phyloP scores from a whole-genome alignment of 1,140 invertebrate genomes.

The Plectrocnemia conspersa region DNA sequence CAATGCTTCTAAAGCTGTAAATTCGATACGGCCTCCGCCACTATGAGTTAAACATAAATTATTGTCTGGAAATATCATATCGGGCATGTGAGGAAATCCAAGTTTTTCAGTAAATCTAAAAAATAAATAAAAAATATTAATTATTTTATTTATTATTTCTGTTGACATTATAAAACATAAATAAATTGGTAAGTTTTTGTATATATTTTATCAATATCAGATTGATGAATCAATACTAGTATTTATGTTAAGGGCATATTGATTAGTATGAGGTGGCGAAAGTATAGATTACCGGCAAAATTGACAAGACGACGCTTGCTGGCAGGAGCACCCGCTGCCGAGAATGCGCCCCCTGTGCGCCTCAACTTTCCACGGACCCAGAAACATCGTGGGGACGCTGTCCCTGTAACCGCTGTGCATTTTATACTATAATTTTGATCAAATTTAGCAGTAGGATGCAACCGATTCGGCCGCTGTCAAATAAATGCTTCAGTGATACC shows the following conservation, averaged over 20 bases:
- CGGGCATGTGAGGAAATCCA: slow-evolving; percentile 84
- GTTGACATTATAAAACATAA: no score
- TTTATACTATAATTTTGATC: no score
- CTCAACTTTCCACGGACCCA: neutral
- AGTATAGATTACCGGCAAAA: slow-evolving; percentile 10
- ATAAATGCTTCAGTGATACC: no score
- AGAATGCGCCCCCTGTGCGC: neutral
- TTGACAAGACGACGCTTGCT: neutral
- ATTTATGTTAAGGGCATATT: no score
- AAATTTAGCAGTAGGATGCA: no score
- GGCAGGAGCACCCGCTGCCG: neutral
- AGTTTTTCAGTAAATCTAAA: slow-evolving; percentile 72
- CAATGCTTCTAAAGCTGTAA: slow-evolving; percentile 88
- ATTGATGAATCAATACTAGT: neutral
- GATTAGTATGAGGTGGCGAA: neutral
- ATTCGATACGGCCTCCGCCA: slow-evolving; percentile 70
- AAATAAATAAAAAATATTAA: slow-evolving; percentile 18
- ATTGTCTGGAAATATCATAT: slow-evolving; percentile 97
- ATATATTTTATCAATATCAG: neutral
- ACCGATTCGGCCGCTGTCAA: no score
- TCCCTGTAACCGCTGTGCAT: no score
- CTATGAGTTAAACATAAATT: slow-evolving; percentile 64
- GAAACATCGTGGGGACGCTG: no score
- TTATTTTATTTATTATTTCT: neutral
- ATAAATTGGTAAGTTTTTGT: no score